Base-by-base conservation (phyloP, 2,797 vertebrate genomes). In the Lutjanus argentimaculatus region DNA sequence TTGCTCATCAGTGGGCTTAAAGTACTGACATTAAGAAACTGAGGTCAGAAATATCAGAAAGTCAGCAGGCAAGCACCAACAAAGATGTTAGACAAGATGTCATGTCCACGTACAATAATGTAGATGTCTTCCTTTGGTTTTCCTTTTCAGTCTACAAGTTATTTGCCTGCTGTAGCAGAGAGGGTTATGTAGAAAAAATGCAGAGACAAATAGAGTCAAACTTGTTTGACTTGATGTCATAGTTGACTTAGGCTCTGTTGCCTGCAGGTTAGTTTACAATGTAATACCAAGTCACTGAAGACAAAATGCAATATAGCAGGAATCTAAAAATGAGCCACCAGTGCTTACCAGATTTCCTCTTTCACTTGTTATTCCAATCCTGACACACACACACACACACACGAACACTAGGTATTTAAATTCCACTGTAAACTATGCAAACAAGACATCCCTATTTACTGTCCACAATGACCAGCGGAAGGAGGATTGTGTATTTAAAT, bases 251-350 rank as follows among this genome's bases (percentile, higher is more conserved):
- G 57, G 19, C 15, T n/a, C 12, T 15, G 15, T 48, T 61, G 75
- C 72, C 80, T 61, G 42, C 67, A 63, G 87, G 71, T 48, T 4
- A 30, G 25, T 73, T 74, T 1, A 30, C 9, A 2, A 14, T 49
- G 17, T 46, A 75, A 72, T 58, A 22, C 30, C 19, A 14, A 51
- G 67, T 61, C 51, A 8, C 57, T 51, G 45, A 71, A 56, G 62
- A 70, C 65, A 68, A 74, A 83, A 86, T 72, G 43, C 83, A 90
- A 92, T 89, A 88, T 64, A 51, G 51, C 30, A 86, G 73, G 90
- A 86, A 88, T 90, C 71, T 77, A 55, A 70, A 83, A 82, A 76
- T 58, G 79, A 89, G 82, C 79, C 62, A 16, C 30, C 2, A 1
- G 53, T 63, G 21, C 77, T 88, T 62, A 83, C 0, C 58, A 80